phyloP scores from a whole-genome alignment of 1,140 invertebrate genomes.

The Euschistus heros region DNA sequence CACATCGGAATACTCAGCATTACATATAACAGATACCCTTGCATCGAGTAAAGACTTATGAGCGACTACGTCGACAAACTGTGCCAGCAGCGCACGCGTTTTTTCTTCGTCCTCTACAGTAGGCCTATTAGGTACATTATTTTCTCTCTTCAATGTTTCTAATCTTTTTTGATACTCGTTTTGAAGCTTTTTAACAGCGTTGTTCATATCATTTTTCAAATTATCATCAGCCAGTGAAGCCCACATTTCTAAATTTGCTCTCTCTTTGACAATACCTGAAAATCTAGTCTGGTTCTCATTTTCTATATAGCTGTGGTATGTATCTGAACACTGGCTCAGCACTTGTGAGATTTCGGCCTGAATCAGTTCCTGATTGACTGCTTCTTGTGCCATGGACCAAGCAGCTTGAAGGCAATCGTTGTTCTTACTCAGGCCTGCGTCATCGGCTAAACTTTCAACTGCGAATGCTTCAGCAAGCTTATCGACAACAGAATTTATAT shows the following conservation, averaged over 20 bases:
- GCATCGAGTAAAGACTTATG: conserved; percentile 66
- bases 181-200: conserved; percentile 51
- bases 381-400: conserved; percentile 54
- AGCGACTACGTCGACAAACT: conserved; percentile 62
- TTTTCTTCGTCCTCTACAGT: conserved; percentile 36
- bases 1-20: conserved; percentile 19
- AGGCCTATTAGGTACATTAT: conserved; percentile 20
- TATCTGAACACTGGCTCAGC: conserved; percentile 50
- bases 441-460: conserved; percentile 44
- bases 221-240: conserved; percentile 54
- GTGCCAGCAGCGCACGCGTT: conserved; percentile 44
- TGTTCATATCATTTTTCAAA: conserved; percentile 55
- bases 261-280: conserved; percentile 39
- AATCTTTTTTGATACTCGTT: conserved; percentile 47
- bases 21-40: conserved; percentile 48
- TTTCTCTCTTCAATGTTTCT: conserved; percentile 30
- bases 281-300: conserved; percentile 31
- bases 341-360: conserved; percentile 62
- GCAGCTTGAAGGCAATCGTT: conserved; percentile 49
- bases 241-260: conserved; percentile 53
- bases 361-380: conserved; percentile 56
- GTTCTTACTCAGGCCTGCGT: conserved; percentile 28
- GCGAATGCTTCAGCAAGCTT: conserved; percentile 54
- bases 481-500: conserved; percentile 30
- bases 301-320: conserved; percentile 44